These are phyloP conservation scores for Centropyge bicolor DNA, from an alignment of 2,797 vertebrate genomes.

Conservation along the genomic window DNA sequence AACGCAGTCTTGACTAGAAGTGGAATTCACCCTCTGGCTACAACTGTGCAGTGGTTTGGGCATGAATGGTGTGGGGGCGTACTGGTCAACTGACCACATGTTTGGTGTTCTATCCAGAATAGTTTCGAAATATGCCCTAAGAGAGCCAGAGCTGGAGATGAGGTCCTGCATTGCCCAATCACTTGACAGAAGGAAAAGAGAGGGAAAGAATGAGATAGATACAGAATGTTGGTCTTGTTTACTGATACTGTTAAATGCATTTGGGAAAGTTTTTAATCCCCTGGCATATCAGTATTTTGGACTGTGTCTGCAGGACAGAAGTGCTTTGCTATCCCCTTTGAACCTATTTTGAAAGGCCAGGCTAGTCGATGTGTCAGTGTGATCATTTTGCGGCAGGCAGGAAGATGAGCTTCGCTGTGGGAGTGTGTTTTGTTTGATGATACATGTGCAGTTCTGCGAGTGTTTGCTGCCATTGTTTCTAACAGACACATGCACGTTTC, in stretches of 20 bases:
- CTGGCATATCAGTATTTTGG: neutral
- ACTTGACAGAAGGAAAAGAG: constrained; percentile 39
- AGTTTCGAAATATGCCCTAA: constrained; percentile 66
- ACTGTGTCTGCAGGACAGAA: constrained; percentile 9
- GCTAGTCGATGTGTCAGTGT: constrained; percentile 9
- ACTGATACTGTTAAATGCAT: constrained; percentile 21
- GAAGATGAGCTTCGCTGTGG: constrained; percentile 34
- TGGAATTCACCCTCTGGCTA: constrained; percentile 69
- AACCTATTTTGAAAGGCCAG: constrained; percentile 18
- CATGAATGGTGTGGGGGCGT: constrained; percentile 67
- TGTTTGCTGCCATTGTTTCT: constrained; percentile 26
- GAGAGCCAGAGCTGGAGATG: constrained; percentile 52
- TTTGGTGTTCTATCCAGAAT: constrained; percentile 72
- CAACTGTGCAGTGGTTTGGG: constrained; percentile 66
- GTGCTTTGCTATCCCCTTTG: constrained; percentile 14
- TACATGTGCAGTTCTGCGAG: neutral
- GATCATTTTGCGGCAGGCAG: constrained; percentile 28
- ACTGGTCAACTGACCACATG: constrained; percentile 75
- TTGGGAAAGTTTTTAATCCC: constrained; percentile 21
- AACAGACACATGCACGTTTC: constrained; percentile 9
- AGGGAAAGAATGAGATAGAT: constrained; percentile 22
- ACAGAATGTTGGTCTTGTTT: constrained; percentile 10
- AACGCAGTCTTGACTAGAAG: constrained; percentile 39
- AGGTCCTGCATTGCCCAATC: constrained; percentile 67
- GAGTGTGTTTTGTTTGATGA: constrained; percentile 28